Base-by-base conservation (phyloP, 2,888 invertebrate species). In the Drosophila recens region DNA sequence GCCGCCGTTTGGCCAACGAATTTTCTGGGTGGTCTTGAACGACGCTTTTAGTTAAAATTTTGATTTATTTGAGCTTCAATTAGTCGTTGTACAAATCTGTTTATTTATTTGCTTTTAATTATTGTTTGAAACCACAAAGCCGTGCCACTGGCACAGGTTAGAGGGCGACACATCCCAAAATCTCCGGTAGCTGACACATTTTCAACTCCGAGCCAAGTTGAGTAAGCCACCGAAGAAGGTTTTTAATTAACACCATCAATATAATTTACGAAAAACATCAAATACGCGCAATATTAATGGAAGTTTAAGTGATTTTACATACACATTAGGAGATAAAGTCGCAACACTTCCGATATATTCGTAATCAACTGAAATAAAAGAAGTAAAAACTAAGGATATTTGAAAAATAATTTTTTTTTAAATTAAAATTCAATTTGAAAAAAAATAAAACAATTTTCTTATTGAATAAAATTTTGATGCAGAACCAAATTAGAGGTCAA, bases 91-190 rank as follows among this genome's bases (percentile, higher is more conserved):
- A 79, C 84, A 89, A 85, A 82, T 87, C 72, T 87, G 80, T 86
- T 82, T 81, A 78, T 80, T 80, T 89, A 84, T 90, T 90, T 90
- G 76, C 82, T 82, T 90, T 90, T 90, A 90, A 90, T 90, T 90
- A 90, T 90, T 90, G 83, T 76, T 84, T 75, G 72, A 75, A 79
- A 77, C 87, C 87, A 87, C 85, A 89, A 78, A 66, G 68, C 75
- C 79, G 72, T 67, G 61, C 63, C 63, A 61, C 56, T 58, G 78
- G 59, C 77, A 87, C 86, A 82, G 71, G 77, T 75, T 72, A 70
- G 64, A 56, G 45, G 67, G 51, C 67, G 64, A 61, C 34, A 15
- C 34, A 57, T 64, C 13, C 20, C 42, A 45, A 13, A 36, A 23
- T 15, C 20, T n/a, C 40, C 59, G 42, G 23, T 40, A 49, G n/a